Base-by-base conservation (phyloP, 2,797 vertebrate species). In the Sebastes alutus region DNA sequence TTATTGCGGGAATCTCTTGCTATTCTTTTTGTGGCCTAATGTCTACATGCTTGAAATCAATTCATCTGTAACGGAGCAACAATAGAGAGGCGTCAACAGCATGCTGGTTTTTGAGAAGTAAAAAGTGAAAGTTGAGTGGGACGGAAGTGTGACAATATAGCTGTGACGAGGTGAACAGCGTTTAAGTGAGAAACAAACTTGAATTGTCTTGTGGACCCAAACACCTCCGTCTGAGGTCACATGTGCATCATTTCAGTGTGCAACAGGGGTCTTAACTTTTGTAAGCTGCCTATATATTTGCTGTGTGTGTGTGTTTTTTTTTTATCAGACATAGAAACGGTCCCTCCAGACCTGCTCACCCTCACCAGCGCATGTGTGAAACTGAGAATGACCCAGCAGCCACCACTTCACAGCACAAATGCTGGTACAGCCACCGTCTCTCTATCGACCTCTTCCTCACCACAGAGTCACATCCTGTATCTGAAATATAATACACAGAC, bases 371-470 rank as follows among this genome's bases (percentile, higher is more conserved):
- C 95, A 3, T 96, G 96, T 86, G 92, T 93, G 75, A 96, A 96
- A 83, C 93, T 96, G 71, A 90, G 95, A 89, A 96, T 96, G 95
- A 96, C 95, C 69, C 96, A 96, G 76, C 93, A 94, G 62, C 95
- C 94, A 0, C 94, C 88, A 0, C 87, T 96, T 6, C 84, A 89
- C 63, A 93, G 89, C 89, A 30, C 77, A 22, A 64, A 12, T 0
- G 2, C 80, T 1, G 93, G 95, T 96, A 86, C 49, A n/a, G 2
- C 14, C 42, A 13, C 16, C 11, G 3, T 4, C 18, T 74, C 58
- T 63, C 52, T 29, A 1, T 14, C 11, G 0, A 14, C 10, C 25
- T 38, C 12, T 72, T 13, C 4, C 7, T 9, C 23, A 6, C 27
- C 58, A 22, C 68, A 69, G 10, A 66, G 18, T 25, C 75, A 76